Percentiles rank a stretch among this genome's conserved stretches.
Conservation (phyloP, 2,888 invertebrate genomes). For the Diabrotica balteata region DNA sequence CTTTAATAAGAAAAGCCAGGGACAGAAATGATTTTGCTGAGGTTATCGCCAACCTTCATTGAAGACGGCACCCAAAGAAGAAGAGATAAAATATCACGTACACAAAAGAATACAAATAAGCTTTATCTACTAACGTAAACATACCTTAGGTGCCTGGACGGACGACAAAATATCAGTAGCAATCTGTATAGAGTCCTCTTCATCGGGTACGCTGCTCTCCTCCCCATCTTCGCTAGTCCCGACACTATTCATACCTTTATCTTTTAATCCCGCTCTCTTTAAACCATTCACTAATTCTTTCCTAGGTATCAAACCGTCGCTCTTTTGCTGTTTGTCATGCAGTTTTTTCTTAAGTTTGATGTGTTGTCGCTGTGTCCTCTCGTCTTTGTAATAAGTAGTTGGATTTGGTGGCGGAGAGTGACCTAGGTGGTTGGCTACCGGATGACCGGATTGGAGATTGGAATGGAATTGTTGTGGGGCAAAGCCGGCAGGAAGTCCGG, state of each 20-base stretch:
- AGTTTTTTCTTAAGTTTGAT: conserved; percentile 79
- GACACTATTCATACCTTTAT: conserved; percentile 65
- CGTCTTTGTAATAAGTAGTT: conserved; percentile 73
- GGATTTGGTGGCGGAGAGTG: conserved; percentile 72
- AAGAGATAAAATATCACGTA: no score
- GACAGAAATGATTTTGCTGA: no score
- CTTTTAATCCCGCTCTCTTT: conserved; percentile 55
- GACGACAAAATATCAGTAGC: conserved; percentile 77
- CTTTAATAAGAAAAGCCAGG: no score
- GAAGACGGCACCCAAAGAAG: no score
- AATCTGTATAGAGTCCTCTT: conserved; percentile 74
- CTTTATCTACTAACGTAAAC: not conserved
- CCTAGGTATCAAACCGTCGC: conserved; percentile 55
- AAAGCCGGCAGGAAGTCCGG: conserved; percentile 64
- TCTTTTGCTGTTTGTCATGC: conserved; percentile 63
- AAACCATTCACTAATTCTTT: conserved; percentile 70
- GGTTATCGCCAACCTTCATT: no score
- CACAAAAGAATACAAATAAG: no score
- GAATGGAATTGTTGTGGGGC: conserved; percentile 62
- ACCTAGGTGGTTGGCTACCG: conserved; percentile 68
- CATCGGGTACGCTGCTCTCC: conserved; percentile 76
- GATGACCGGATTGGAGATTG: conserved; percentile 64
- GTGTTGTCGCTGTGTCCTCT: conserved; percentile 79
- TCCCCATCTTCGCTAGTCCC: conserved; percentile 84
- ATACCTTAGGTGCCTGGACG: conserved; percentile 77